A percentile compares a stretch with the other conserved stretches of the same genome.
Evolutionary conservation across 2,797 vertebrate species (phyloP).

Genomic region (Sus cebifrons): DNA sequence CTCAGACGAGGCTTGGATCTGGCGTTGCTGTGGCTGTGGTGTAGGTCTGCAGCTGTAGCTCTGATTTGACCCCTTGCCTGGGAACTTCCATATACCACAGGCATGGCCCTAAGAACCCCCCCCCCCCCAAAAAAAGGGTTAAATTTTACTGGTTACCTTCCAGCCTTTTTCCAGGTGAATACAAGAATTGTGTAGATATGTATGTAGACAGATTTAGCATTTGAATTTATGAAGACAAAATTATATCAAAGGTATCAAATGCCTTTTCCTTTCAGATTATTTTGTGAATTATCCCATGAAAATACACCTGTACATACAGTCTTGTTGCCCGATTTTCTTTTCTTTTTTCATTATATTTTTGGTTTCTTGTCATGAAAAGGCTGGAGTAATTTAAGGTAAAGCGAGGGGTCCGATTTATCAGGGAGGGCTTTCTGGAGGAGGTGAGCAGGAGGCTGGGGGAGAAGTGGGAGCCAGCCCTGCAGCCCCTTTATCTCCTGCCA

Average conservation of each 20-base stretch:
- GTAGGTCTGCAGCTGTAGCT: too few species aligned
- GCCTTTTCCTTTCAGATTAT: neutral
- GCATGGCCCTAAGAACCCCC: too few species aligned
- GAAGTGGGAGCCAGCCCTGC: rapidly evolving
- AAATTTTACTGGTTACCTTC: neutral
- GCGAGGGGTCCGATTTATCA: neutral
- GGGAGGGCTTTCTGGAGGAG: neutral
- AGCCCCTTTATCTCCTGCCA: too few species aligned
- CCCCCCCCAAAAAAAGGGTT: neutral
- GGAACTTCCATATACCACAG: too few species aligned
- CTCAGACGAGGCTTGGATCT: too few species aligned
- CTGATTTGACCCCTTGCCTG: too few species aligned
- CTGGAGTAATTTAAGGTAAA: neutral
- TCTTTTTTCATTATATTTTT: neutral
- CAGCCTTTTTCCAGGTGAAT: neutral
- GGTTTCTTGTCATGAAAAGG: neutral
- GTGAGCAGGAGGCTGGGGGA: too few species aligned
- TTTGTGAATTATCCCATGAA: conserved; percentile 28
- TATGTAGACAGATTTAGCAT: neutral
- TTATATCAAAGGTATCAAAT: neutral
- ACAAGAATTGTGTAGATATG: rapidly evolving
- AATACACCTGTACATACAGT: neutral
- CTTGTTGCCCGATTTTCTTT: neutral
- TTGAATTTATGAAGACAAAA: conserved; percentile 37
- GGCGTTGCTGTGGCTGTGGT: too few species aligned